Evolutionary conservation across 2,888 invertebrate genomes (phyloP).

Genomic region (Scaptomyza reducta): DNA sequence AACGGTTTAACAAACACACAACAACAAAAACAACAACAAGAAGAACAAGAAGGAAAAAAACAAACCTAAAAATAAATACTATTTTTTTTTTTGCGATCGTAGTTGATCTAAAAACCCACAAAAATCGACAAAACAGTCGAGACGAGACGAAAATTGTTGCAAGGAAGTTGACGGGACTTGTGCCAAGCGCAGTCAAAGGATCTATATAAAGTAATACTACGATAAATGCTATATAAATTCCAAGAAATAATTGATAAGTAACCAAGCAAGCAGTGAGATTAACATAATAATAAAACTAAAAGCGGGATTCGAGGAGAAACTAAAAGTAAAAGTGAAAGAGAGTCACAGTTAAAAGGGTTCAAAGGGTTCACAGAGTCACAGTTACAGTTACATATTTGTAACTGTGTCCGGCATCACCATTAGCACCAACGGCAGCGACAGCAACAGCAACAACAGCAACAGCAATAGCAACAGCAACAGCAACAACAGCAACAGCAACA

Average conservation of each 20-base stretch:
- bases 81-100: slow-evolving; percentile 78
- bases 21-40: slow-evolving; percentile 30
- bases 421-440: slow-evolving; percentile 27
- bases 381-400: too few species aligned
- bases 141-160: slow-evolving; percentile 32
- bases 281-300: slow-evolving; percentile 30
- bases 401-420: not conserved
- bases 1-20: slow-evolving; percentile 51
- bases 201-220: slow-evolving; percentile 49
- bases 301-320: too few species aligned
- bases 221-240: slow-evolving; percentile 43
- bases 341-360: too few species aligned
- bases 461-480: slow-evolving; percentile 25
- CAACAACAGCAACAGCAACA: slow-evolving; percentile 31
- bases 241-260: slow-evolving; percentile 54
- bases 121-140: slow-evolving; percentile 30
- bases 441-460: slow-evolving; percentile 29
- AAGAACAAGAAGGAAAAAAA: too few species aligned
- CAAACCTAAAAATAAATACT: slow-evolving; percentile 27
- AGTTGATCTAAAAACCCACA: slow-evolving; percentile 79
- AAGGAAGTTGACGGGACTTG: slow-evolving; percentile 78
- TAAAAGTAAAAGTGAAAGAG: slow-evolving; percentile 21
- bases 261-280: slow-evolving; percentile 81
- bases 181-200: slow-evolving; percentile 84
- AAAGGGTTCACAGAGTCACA: too few species aligned